Percentiles rank a stretch among this genome's conserved stretches.
Evolutionary conservation across 2,888 invertebrate species (phyloP).

Genomic region (Sarcophaga rosellei): DNA sequence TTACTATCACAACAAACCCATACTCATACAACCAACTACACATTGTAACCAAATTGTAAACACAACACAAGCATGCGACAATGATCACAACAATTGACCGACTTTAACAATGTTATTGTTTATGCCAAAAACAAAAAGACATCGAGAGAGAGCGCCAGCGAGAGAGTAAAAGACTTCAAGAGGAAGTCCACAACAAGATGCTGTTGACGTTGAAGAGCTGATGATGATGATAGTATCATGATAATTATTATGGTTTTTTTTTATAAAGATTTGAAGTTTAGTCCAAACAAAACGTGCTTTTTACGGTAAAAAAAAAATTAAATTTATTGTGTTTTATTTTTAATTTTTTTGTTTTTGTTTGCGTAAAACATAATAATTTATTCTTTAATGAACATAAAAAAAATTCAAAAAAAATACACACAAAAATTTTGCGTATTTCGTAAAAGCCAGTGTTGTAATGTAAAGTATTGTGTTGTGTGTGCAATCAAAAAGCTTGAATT

Average conservation of each 20-base stretch:
- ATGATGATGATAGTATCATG: not conserved
- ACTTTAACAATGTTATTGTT: constrained; percentile 14
- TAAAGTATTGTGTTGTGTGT: not conserved
- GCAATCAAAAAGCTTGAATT: not conserved
- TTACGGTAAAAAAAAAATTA: not conserved
- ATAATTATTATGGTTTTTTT: constrained; percentile 1
- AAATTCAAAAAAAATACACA: not conserved
- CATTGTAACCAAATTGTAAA: not conserved
- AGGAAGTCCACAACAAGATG: not conserved
- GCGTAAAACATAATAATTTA: constrained; percentile 16
- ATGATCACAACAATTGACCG: constrained; percentile 50
- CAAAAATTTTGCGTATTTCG: not conserved
- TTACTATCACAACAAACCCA: not conserved
- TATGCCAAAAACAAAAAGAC: not conserved
- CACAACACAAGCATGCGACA: constrained; percentile 5
- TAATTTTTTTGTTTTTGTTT: not conserved
- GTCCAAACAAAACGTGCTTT: constrained; percentile 1
- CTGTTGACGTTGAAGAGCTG: constrained; percentile 22
- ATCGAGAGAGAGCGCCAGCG: not conserved
- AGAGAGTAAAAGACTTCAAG: not conserved
- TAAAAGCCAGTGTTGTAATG: not conserved
- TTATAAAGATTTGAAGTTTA: constrained; percentile 4
- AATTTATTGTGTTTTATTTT: not conserved
- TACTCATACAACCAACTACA: not conserved
- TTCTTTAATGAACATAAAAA: not conserved